Percentiles rank a stretch among this genome's conserved stretches.
phyloP scores from a whole-genome alignment of 1,140 invertebrate species.

The Pectinophora gossypiella region DNA sequence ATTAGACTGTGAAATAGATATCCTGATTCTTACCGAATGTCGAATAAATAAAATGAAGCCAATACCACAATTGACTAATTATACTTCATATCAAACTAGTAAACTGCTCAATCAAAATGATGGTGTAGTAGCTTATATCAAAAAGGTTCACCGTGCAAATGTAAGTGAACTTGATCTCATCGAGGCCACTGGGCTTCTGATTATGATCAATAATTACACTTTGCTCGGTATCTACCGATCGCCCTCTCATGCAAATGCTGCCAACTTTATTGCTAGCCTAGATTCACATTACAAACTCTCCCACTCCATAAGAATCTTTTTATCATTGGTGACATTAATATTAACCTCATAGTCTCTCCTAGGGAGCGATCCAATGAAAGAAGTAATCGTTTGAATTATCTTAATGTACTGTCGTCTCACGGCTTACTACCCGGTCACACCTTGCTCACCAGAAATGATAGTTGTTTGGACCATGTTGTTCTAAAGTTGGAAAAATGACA shows the following conservation, averaged over 20 bases:
- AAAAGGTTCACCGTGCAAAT: not conserved
- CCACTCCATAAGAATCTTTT: not conserved
- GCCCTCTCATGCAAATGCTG: not conserved
- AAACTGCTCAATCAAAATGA: not conserved
- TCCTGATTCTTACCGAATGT: not conserved
- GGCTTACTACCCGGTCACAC: not conserved
- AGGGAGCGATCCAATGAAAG: not conserved
- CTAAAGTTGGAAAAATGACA: not conserved
- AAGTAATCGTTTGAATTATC: not conserved
- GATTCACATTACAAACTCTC: not conserved
- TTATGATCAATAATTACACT: not conserved
- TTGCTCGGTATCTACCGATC: not conserved
- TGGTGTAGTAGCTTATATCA: no score
- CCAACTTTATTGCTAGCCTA: not conserved
- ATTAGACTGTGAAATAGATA: not conserved
- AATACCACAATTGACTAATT: not conserved
- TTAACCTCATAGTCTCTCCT: not conserved
- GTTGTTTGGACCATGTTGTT: constrained; percentile 8
- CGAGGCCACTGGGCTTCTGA: not conserved
- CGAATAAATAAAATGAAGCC: not conserved
- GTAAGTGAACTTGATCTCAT: not conserved
- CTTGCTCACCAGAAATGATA: not conserved
- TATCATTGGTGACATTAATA: not conserved
- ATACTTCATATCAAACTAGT: not conserved
- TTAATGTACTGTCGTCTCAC: not conserved